phyloP scores from a whole-genome alignment of 2,797 vertebrate species.

The Danio albolineatus region DNA sequence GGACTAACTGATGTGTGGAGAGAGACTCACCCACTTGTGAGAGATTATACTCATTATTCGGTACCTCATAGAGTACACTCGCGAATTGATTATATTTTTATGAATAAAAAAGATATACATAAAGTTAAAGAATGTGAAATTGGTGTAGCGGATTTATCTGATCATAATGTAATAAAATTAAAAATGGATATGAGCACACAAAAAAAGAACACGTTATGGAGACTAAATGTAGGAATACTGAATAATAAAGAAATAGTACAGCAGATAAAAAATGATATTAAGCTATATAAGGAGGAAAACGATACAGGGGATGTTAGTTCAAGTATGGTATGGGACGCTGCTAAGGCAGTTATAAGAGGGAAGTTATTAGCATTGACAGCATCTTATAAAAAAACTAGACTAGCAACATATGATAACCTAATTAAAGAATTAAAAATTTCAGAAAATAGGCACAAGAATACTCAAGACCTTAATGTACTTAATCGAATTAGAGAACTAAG shows the following conservation, averaged over 20 bases:
- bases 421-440: not conserved
- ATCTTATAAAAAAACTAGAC: not conserved
- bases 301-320: not conserved
- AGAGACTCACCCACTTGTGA: no score
- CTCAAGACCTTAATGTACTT: no score
- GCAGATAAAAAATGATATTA: slow-evolving; percentile 22
- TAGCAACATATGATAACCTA: no score
- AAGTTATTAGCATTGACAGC: slow-evolving; percentile 6
- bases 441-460: no score
- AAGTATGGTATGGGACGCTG: slow-evolving; percentile 19
- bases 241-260: not conserved
- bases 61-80: no score
- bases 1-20: no score
- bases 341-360: slow-evolving; percentile 20
- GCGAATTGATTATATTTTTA: no score
- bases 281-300: not conserved
- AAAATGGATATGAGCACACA: not conserved
- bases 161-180: slow-evolving; percentile 13
- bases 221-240: slow-evolving; percentile 17
- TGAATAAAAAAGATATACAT: no score
- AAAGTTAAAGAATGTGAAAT: slow-evolving; percentile 9
- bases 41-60: no score
- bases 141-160: slow-evolving; percentile 18
- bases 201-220: slow-evolving; percentile 5
- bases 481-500: no score